Evolutionary conservation across 2,113 vertebrate genomes (phyloP).

Genomic region (Acanthisitta chloris): DNA sequence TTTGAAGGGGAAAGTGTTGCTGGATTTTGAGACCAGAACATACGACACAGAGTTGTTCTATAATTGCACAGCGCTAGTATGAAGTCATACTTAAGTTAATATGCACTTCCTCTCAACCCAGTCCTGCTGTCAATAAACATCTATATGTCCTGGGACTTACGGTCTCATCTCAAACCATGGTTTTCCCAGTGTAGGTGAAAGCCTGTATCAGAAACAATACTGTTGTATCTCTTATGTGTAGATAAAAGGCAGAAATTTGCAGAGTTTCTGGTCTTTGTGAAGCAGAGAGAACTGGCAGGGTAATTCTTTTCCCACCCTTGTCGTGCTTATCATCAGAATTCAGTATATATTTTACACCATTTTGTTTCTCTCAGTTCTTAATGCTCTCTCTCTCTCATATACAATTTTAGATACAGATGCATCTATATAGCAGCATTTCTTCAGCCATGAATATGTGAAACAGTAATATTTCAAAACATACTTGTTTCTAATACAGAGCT

Average conservation of each 20-base stretch:
- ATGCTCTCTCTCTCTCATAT: not conserved
- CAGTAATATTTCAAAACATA: not conserved
- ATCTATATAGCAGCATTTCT: not conserved
- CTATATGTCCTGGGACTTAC: not conserved
- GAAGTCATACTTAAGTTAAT: not conserved
- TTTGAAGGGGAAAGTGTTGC: not conserved
- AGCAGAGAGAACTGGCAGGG: not conserved
- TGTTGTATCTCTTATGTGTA: not conserved
- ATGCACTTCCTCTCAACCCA: not conserved
- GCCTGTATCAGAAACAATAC: not conserved
- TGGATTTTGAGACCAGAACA: not conserved
- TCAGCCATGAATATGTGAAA: not conserved
- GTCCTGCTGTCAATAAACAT: not conserved
- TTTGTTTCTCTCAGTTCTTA: not conserved
- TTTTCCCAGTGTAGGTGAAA: not conserved
- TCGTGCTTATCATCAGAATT: not conserved
- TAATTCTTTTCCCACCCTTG: not conserved
- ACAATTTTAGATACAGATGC: not conserved
- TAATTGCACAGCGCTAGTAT: not conserved
- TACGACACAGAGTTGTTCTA: not conserved
- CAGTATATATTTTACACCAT: not conserved
- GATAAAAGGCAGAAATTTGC: not conserved
- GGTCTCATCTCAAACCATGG: not conserved
- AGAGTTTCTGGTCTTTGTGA: not conserved
- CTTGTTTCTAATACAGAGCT: not conserved